These are phyloP conservation scores for Sebastiscus albofasciatus DNA, from an alignment of 2,797 vertebrate species.

Conservation along the genomic window DNA sequence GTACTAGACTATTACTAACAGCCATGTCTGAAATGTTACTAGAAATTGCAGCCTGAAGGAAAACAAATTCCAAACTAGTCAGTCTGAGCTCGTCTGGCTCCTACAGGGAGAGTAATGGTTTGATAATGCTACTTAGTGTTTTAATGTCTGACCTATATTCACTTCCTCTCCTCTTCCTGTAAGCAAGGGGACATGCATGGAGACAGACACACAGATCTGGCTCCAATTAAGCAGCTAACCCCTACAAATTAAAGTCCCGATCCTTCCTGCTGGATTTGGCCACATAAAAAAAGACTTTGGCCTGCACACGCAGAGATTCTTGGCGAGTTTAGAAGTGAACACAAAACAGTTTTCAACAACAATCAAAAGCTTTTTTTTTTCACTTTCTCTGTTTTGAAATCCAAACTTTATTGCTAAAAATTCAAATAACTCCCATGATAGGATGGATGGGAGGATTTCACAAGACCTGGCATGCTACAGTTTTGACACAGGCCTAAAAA, in stretches of 20 bases:
- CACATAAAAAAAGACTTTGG: not conserved
- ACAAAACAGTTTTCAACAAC: not conserved
- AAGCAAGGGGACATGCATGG: not conserved
- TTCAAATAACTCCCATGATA: not conserved
- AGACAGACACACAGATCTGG: conserved; percentile 19
- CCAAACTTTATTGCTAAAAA: not conserved
- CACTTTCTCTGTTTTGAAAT: not conserved
- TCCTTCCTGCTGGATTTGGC: conserved; percentile 15
- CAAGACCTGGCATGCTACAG: not conserved
- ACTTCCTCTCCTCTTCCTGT: conserved; percentile 49
- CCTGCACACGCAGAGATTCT: not conserved
- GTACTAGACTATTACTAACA: too few species aligned
- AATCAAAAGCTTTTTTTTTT: not conserved
- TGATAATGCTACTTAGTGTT: conserved; percentile 50
- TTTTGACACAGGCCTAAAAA: not conserved
- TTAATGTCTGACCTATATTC: conserved; percentile 70
- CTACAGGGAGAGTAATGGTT: conserved; percentile 22
- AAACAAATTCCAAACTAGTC: not conserved
- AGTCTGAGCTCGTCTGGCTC: not conserved
- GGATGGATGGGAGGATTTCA: fast-evolving
- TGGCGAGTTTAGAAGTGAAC: not conserved
- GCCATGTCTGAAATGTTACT: not conserved
- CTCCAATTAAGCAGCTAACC: conserved; percentile 37
- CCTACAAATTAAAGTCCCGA: conserved; percentile 4
- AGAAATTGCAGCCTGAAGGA: conserved; percentile 1